Evolutionary conservation across 2,888 invertebrate species (phyloP).

Genomic region (Artemia sinica): DNA sequence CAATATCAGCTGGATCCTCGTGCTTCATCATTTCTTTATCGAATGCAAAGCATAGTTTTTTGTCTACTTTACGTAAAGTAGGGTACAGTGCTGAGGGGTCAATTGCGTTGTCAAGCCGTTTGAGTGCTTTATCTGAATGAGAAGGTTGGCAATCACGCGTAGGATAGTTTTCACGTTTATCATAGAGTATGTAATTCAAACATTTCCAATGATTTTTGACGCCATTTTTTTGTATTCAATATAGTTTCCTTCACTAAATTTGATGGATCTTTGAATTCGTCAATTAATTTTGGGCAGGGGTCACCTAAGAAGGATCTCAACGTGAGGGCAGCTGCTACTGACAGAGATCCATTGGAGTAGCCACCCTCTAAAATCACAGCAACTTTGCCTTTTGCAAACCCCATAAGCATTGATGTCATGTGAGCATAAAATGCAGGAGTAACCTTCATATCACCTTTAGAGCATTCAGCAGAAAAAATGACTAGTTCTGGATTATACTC

Average conservation of each 20-base stretch:
- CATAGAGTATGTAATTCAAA: conserved; percentile 52
- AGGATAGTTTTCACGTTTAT: conserved; percentile 49
- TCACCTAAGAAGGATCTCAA: conserved; percentile 60
- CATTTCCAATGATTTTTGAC: conserved; percentile 60
- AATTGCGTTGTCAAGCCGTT: background rate
- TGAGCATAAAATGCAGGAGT: conserved; percentile 75
- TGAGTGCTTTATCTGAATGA: background rate
- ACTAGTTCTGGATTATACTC: conserved; percentile 74
- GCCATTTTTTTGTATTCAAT: conserved; percentile 53
- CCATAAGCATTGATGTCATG: conserved; percentile 51
- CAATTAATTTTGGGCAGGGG: conserved; percentile 47
- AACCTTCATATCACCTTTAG: conserved; percentile 84
- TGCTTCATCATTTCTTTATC: conserved; percentile 61
- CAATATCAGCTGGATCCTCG: conserved; percentile 34
- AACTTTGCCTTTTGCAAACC: conserved; percentile 55
- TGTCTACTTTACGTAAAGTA: background rate
- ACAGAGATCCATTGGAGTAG: conserved; percentile 67
- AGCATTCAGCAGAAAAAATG: conserved; percentile 68
- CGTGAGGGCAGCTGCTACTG: conserved; percentile 71
- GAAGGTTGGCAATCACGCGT: background rate
- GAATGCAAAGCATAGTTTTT: conserved; percentile 51
- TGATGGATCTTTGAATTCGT: conserved; percentile 34
- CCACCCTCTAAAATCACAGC: conserved; percentile 82
- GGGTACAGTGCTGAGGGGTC: background rate
- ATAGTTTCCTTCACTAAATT: conserved; percentile 50